Percentiles rank a stretch among this genome's conserved stretches.
These are phyloP conservation scores for Picathartes gymnocephalus DNA, from an alignment of 2,113 vertebrate species.

Conservation along the genomic window DNA sequence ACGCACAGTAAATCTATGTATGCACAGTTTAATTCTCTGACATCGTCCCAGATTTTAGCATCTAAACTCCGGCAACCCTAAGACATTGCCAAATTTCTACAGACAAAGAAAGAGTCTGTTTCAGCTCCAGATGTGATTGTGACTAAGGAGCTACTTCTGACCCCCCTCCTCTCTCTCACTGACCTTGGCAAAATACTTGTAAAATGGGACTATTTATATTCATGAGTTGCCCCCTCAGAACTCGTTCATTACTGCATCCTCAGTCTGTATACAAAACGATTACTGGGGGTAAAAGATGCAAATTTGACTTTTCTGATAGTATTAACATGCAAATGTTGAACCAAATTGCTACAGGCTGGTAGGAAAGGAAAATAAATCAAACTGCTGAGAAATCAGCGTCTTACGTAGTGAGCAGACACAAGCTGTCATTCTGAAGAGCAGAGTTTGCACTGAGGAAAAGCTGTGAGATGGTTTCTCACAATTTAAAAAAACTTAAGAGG, in stretches of 20 bases:
- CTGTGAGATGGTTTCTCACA: not conserved
- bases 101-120: conserved; percentile 50
- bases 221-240: not conserved
- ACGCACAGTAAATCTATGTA: not conserved
- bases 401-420: not conserved
- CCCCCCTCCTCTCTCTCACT: not conserved
- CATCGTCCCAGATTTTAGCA: not conserved
- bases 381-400: not conserved
- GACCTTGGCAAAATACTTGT: conserved; percentile 53
- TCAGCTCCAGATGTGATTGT: conserved; percentile 48
- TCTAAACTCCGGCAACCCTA: conserved; percentile 39
- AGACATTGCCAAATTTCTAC: conserved; percentile 1
- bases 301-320: not conserved
- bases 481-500: not conserved
- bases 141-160: conserved; percentile 49
- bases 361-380: not conserved
- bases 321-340: not conserved
- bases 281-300: not conserved
- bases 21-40: not conserved
- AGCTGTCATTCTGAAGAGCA: not conserved
- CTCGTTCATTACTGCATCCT: not conserved
- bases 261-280: not conserved
- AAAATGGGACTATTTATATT: conserved; percentile 47
- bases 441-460: not conserved
- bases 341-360: not conserved